Evolutionary conservation across 1,140 invertebrate genomes (phyloP).

Genomic region (Panagrolaimus sp.): DNA sequence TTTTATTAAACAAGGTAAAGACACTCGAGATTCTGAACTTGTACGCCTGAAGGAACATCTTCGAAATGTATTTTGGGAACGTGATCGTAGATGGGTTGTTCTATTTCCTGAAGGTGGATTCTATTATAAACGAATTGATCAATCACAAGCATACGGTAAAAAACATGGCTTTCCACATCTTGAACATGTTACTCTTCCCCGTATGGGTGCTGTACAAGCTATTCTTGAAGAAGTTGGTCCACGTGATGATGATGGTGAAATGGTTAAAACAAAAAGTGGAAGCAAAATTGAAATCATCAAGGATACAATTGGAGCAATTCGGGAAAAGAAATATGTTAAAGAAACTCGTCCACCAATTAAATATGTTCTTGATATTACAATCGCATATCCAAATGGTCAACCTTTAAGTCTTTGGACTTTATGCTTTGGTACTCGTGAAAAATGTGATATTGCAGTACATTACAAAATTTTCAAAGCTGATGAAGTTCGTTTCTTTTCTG

Average conservation of each 20-base stretch:
- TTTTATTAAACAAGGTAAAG: constrained; percentile 81
- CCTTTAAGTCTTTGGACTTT: constrained; percentile 56
- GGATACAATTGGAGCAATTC: constrained; percentile 53
- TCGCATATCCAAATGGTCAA: constrained; percentile 76
- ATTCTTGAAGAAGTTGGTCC: constrained; percentile 68
- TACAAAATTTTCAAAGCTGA: constrained; percentile 51
- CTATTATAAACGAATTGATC: constrained; percentile 75
- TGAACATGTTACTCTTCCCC: constrained; percentile 78
- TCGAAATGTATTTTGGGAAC: constrained; percentile 69
- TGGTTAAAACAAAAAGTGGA: not conserved
- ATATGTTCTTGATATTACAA: constrained; percentile 83
- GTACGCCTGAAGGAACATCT: constrained; percentile 70
- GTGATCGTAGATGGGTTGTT: constrained; percentile 77
- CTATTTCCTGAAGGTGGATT: constrained; percentile 91
- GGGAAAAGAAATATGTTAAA: constrained; percentile 58
- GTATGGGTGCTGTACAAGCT: constrained; percentile 77
- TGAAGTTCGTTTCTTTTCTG: too few species aligned
- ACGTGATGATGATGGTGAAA: constrained; percentile 18
- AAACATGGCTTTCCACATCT: constrained; percentile 78
- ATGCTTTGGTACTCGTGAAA: constrained; percentile 54
- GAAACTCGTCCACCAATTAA: constrained; percentile 63
- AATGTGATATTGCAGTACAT: constrained; percentile 57
- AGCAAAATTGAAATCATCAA: constrained; percentile 48
- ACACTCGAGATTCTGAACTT: constrained; percentile 70
- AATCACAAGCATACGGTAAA: constrained; percentile 75